A percentile compares a stretch with the other conserved stretches of the same genome.
Conservation (phyloP, 2,888 invertebrate species). For the Zonitis immaculata region DNA sequence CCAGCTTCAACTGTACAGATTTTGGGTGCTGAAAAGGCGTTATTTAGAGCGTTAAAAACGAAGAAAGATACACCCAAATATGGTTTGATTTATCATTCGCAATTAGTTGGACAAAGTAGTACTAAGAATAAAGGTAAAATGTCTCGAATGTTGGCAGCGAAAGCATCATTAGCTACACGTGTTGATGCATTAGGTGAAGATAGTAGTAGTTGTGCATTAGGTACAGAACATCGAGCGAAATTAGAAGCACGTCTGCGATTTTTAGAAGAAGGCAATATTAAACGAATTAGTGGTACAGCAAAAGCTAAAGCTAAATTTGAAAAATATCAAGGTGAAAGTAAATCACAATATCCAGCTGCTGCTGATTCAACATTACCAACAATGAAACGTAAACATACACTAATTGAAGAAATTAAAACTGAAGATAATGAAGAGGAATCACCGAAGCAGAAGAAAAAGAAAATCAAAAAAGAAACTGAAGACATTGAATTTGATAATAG, state of each 20-base stretch:
- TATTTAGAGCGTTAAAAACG: constrained; percentile 94
- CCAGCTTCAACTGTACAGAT: constrained; percentile 98
- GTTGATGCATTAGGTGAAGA: constrained; percentile 97
- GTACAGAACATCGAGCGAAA: constrained; percentile 84
- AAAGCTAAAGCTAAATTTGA: constrained; percentile 88
- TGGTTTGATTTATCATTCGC: constrained; percentile 96
- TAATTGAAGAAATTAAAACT: constrained; percentile 41
- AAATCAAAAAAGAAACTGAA: constrained; percentile 35
- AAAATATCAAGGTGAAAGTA: constrained; percentile 85
- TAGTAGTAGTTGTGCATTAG: constrained; percentile 67
- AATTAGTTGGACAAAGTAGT: constrained; percentile 84
- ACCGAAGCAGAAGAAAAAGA: constrained; percentile 42
- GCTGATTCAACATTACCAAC: constrained; percentile 77
- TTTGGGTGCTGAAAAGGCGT: constrained; percentile 95
- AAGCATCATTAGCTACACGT: constrained; percentile 86
- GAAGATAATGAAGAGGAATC: constrained; percentile 32
- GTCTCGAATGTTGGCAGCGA: constrained; percentile 96
- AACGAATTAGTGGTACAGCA: constrained; percentile 80
- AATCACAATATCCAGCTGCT: constrained; percentile 75
- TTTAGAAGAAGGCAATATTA: constrained; percentile 80
- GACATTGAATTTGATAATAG: constrained; percentile 28
- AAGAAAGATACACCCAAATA: constrained; percentile 99
- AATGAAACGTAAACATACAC: constrained; percentile 58
- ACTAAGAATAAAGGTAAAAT: constrained; percentile 90
- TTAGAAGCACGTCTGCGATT: constrained; percentile 74